Evolutionary conservation across 1,140 invertebrate genomes (phyloP), one percentile per base, ranked within the genome.

Genomic region (Drosophila melanica): DNA sequence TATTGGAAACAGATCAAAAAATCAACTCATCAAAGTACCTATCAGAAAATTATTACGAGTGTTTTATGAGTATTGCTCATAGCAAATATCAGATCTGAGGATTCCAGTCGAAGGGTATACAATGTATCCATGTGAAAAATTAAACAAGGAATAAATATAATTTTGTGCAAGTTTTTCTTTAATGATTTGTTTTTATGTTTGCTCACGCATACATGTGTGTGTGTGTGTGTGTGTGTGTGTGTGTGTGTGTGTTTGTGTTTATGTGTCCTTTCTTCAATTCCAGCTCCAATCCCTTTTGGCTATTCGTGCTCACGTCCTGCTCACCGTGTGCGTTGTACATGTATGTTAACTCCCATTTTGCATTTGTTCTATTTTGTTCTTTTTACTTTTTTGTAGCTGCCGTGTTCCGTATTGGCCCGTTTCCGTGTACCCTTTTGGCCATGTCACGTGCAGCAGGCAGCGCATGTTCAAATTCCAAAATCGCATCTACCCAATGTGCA

Each of bases 101-200:
- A n/a, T 14, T 41, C 37, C 20, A 20, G 10, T 10, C n/a, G 8
- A 63, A 63, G 23, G 44, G 33, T 11, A 64, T 35, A 14, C 8
- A 23, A 44, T 35, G 59, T 42, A 45, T 30, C 23, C 39, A 33
- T 63, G 48, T 53, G 60, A 37, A 63, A 75, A 75, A 51, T 67
- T 59, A 79, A 81, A 76, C 67, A 75, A 63, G 58, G 47, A 81
- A 74, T 73, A 77, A 81, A 66, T 78, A 81, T 70, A 70, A 70
- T 55, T 70, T 70, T 70, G 39, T 54, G 50, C 67, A 70, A 70
- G 67, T 64, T 64, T 70, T 70, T 63, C 67, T 54, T 70, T 77
- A 81, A 77, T 79, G 73, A 81, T 81, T 81, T 77, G 77, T 60
- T 62, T 80, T 81, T 72, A 50, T 71, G 77, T 75, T 72, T 77